phyloP scores from a whole-genome alignment of 2,113 vertebrate species.

The Melanerpes formicivorus region DNA sequence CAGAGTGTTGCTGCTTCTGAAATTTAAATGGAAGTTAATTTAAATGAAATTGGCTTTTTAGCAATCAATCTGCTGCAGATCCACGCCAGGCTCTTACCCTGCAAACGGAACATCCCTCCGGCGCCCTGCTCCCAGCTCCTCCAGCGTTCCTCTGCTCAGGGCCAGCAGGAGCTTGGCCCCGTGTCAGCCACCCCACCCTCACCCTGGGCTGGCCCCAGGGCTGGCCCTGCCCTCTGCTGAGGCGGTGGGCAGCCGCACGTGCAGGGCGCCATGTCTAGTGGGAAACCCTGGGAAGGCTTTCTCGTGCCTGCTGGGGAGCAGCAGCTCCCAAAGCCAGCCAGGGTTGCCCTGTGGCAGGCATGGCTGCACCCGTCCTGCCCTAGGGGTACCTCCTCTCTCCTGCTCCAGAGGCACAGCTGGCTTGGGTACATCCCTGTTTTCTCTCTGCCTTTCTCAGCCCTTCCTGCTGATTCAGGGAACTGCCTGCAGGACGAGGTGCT shows the following conservation, averaged over 20 bases:
- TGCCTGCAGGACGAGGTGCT: neutral
- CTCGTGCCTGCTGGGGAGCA: neutral
- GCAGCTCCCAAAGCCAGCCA: neutral
- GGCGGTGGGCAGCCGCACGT: neutral
- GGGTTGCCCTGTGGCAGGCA: neutral
- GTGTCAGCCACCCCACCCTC: neutral
- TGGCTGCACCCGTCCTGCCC: neutral
- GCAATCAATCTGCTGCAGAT: conserved; percentile 25
- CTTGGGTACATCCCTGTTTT: neutral
- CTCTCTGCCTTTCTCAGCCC: neutral
- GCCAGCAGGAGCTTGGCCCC: neutral
- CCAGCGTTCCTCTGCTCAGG: neutral
- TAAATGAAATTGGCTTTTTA: conserved; percentile 62
- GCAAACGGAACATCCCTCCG: conserved; percentile 21
- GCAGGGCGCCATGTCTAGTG: neutral
- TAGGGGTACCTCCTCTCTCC: neutral
- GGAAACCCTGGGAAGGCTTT: neutral
- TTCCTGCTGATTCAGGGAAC: neutral
- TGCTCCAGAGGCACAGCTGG: neutral
- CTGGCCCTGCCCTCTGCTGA: neutral
- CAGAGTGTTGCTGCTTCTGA: conserved; percentile 21
- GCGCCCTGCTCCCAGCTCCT: neutral
- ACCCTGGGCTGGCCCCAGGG: neutral
- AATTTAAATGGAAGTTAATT: conserved; percentile 61
- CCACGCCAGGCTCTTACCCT: conserved; percentile 2